Base-by-base conservation (phyloP, 2,113 vertebrate species). In the Rhynchopsitta pachyrhyncha region DNA sequence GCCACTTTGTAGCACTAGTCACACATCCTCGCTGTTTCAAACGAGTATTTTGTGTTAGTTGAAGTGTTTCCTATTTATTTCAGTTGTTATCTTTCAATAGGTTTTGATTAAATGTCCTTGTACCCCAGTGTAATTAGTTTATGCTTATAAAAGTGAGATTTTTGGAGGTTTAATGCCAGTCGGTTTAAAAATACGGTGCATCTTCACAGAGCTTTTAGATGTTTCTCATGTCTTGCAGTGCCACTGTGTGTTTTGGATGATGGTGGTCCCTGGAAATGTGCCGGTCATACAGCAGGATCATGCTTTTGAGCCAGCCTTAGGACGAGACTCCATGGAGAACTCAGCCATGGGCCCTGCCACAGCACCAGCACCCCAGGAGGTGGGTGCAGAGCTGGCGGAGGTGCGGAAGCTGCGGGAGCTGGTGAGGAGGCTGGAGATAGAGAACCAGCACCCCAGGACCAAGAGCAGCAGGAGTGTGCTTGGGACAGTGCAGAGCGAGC, bases 361-460 rank as follows among this genome's bases (percentile, higher is more conserved):
- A 3, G 97, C 97, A 39, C 96, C 96, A 1, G 93, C 77, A 10
- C 85, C 97, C 7, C 82, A 97, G 52, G 97, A 98, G 60, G 97
- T 96, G 35, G 98, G 95, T 60, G 93, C 97, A 3, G 99, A 99
- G 94, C 95, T 99, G 60, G 98, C 98, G 74, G 98, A 99, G 97
- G 98, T 99, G 33, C 97, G 98, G 24, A 99, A 99, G 97, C 97
- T 99, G 76, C 98, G 98, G 93, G 98, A 99, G 95, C 98, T 99
- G 2, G 98, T 99, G 37, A 96, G 97, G 62, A 98, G 98, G 49
- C 91, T 99, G 92, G 99, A 99, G 96, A 96, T 99, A 27, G 98
- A 99, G 97, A 99, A 98, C 44, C 98, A 99, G 97, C 98, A 98
- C n/a, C 93, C 98, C 9, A 98, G 98, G 64, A 98, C 42, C 82